phyloP scores from a whole-genome alignment of 2,797 vertebrate species.

The Delichon dasypus region DNA sequence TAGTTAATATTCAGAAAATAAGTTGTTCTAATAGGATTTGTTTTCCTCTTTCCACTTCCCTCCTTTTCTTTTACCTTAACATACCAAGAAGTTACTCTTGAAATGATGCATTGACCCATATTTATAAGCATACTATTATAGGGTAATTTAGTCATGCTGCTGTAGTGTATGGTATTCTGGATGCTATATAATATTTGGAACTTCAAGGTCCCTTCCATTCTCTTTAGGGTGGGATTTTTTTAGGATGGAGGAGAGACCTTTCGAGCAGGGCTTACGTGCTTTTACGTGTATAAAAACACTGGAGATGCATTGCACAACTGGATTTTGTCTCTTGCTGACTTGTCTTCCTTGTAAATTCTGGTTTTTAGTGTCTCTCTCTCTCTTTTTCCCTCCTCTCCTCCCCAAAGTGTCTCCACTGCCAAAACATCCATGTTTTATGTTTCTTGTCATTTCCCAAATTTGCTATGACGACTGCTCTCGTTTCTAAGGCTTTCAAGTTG shows the following conservation, averaged over 20 bases:
- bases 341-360: not conserved
- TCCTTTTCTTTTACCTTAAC: not conserved
- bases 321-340: not conserved
- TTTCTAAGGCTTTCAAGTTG: not conserved
- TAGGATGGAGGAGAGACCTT: not conserved
- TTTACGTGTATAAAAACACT: accelerated
- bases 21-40: not conserved
- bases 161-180: not conserved
- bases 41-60: not conserved
- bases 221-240: not conserved
- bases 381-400: accelerated
- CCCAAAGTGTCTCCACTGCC: not conserved
- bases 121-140: not conserved
- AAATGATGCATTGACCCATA: not conserved
- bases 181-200: not conserved
- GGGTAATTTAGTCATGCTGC: not conserved
- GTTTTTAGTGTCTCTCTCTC: not conserved
- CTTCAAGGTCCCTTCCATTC: not conserved
- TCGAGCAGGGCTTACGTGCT: not conserved
- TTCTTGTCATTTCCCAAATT: not conserved
- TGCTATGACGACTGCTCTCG: not conserved
- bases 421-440: not conserved
- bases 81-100: not conserved
- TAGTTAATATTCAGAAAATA: not conserved
- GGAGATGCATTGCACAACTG: not conserved